A percentile compares a stretch with the other conserved stretches of the same genome.
phyloP scores from a whole-genome alignment of 2,113 vertebrate genomes.

The Choloepus hoffmanni region DNA sequence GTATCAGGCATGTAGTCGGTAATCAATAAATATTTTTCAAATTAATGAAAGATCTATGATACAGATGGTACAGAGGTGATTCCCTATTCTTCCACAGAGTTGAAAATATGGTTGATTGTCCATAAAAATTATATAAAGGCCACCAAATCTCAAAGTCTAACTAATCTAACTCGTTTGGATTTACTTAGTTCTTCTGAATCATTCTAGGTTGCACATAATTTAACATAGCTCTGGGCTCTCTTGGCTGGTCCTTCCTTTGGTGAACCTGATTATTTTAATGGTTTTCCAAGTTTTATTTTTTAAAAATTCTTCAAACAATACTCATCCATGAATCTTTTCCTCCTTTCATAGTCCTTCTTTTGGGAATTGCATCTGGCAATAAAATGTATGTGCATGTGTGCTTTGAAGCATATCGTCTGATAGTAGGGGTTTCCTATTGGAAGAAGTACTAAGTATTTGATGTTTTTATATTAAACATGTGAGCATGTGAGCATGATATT shows the following conservation, averaged over 20 bases:
- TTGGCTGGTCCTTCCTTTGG: background rate
- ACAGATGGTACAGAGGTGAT: background rate
- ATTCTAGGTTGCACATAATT: background rate
- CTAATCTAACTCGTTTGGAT: background rate
- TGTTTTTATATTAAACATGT: background rate
- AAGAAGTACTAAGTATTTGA: background rate
- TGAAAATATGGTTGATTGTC: background rate
- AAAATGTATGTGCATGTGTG: background rate
- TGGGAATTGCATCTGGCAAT: background rate
- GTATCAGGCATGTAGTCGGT: background rate
- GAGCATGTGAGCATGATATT: background rate
- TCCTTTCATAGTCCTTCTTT: background rate
- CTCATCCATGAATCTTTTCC: background rate
- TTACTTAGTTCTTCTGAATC: background rate
- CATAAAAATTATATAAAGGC: background rate
- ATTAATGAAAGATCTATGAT: background rate
- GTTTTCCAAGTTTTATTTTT: background rate
- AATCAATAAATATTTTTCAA: background rate
- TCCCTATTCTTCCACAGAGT: background rate
- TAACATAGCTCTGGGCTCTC: background rate
- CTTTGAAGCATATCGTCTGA: background rate
- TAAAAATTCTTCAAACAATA: background rate
- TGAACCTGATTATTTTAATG: background rate
- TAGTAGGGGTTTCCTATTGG: background rate
- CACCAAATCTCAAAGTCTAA: background rate